phyloP scores from a whole-genome alignment of 2,888 invertebrate genomes.

The Nomada ferruginata region DNA sequence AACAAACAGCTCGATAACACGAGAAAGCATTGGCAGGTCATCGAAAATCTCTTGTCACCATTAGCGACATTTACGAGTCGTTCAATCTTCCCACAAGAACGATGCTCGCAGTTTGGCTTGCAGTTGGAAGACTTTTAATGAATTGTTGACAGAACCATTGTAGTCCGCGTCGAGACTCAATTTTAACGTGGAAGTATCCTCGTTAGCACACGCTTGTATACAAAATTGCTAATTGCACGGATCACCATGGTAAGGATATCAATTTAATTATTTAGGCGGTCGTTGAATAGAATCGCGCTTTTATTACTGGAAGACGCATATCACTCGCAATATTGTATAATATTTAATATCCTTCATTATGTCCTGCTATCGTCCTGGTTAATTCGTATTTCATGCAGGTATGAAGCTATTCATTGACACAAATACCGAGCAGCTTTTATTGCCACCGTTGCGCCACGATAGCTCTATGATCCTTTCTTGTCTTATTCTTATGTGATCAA shows the following conservation, averaged over 20 bases:
- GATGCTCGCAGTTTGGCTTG: not conserved
- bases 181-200: no score
- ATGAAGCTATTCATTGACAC: slow-evolving; percentile 31
- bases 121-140: not conserved
- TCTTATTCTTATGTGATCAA: slow-evolving; percentile 13
- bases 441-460: slow-evolving; percentile 12
- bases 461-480: slow-evolving; percentile 17
- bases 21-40: slow-evolving; percentile 19
- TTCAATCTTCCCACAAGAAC: not conserved
- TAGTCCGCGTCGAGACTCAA: not conserved
- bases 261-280: no score
- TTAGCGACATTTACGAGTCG: slow-evolving; percentile 22
- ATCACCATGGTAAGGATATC: no score
- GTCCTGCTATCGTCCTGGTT: not conserved
- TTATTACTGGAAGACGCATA: no score
- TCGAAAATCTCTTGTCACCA: slow-evolving; percentile 23
- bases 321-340: not conserved
- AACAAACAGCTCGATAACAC: slow-evolving; percentile 30
- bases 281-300: no score
- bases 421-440: slow-evolving; percentile 16
- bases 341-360: not conserved
- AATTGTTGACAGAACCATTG: not conserved
- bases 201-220: no score
- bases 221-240: no score
- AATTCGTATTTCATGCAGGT: slow-evolving; percentile 15